Percentiles rank a stretch among this genome's conserved stretches.
Evolutionary conservation across 2,113 vertebrate genomes (phyloP).

Genomic region (Erythrocercus mccallii): DNA sequence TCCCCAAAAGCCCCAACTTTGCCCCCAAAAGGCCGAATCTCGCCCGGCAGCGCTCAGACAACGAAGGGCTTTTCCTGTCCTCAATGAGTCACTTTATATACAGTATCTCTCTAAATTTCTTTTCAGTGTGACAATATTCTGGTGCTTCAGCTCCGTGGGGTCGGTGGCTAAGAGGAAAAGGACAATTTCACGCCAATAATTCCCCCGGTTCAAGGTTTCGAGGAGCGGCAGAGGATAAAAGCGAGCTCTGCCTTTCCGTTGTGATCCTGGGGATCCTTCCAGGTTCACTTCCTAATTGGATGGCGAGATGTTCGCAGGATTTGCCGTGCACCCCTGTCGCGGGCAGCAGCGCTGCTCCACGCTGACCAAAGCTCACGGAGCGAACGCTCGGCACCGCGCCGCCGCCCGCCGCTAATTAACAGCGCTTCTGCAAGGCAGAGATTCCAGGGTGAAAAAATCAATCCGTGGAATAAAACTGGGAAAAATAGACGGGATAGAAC

Average conservation of each 20-base stretch:
- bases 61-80: background rate
- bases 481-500: fast-evolving
- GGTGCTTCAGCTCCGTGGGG: fast-evolving
- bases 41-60: background rate
- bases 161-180: background rate
- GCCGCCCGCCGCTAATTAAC: background rate
- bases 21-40: background rate
- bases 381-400: background rate
- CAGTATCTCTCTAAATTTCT: fast-evolving
- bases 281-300: background rate
- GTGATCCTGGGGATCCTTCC: background rate
- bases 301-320: background rate
- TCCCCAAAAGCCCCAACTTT: background rate
- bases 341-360: background rate
- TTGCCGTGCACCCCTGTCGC: background rate
- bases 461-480: fast-evolving
- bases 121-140: fast-evolving
- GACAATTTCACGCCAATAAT: fast-evolving
- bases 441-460: background rate
- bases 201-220: fast-evolving
- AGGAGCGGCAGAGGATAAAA: background rate
- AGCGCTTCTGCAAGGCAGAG: background rate
- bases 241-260: background rate
- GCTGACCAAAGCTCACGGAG: background rate
- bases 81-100: fast-evolving